Percentiles rank a stretch among this genome's conserved stretches.
Evolutionary conservation across 35 echinoderm and acorn worm species (phyloP).

Genomic region (Chiridota heheva): DNA sequence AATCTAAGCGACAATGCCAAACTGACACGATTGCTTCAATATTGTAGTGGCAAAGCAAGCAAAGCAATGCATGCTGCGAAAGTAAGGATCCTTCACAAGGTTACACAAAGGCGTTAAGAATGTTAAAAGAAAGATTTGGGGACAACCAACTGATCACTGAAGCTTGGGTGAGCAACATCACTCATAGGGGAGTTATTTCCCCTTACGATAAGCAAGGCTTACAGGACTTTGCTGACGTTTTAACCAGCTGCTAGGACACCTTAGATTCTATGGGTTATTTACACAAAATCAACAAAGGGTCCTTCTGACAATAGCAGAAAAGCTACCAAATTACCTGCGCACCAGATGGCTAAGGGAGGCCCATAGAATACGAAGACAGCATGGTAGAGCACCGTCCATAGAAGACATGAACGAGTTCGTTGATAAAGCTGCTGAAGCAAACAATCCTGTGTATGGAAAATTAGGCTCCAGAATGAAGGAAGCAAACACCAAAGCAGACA

Average conservation of each 20-base stretch:
- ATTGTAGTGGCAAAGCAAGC: slow-evolving; percentile 42
- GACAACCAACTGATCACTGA: slow-evolving; percentile 27
- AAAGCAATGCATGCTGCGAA: slow-evolving; percentile 28
- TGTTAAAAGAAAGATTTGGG: slow-evolving; percentile 52
- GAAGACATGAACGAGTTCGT: slow-evolving; percentile 24
- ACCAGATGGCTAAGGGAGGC: slow-evolving; percentile 24
- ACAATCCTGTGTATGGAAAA: slow-evolving; percentile 33
- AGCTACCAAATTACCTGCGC: slow-evolving; percentile 7
- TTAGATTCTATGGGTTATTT: slow-evolving; percentile 35
- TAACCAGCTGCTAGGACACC: slow-evolving; percentile 41
- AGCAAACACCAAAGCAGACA: background rate
- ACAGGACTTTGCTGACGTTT: slow-evolving; percentile 49
- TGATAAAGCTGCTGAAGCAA: background rate
- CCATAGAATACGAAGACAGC: background rate
- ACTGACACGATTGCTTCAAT: slow-evolving; percentile 45
- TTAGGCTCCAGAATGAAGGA: background rate
- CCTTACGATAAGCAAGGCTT: background rate
- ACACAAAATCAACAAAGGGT: background rate
- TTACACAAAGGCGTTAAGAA: background rate
- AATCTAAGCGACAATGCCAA: slow-evolving; percentile 41
- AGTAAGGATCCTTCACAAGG: slow-evolving; percentile 34
- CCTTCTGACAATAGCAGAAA: background rate
- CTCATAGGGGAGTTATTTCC: background rate
- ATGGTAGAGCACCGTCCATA: slow-evolving; percentile 9
- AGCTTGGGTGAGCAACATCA: slow-evolving; percentile 44